Base-by-base conservation (phyloP, 2,797 vertebrate species). In the Tapera naevia region DNA sequence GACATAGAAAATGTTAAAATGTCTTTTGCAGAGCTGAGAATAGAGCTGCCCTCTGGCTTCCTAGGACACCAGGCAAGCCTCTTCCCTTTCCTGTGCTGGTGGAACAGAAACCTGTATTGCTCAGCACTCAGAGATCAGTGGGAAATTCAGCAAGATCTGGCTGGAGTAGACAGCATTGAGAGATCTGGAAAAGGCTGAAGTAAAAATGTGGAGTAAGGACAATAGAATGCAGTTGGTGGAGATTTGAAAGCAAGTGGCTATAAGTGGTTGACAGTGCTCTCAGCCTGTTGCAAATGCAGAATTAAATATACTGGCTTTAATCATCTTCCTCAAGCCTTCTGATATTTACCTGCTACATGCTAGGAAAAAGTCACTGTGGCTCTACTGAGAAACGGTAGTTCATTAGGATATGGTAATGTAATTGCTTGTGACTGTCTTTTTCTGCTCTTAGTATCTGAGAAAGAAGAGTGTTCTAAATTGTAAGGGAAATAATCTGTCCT, bases 371-470 rank as follows among this genome's bases (percentile, higher is more conserved):
- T 85, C 50, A 33, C 43, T 57, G 24, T 76, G 50, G 43, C 50
- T 93, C 8, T 80, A 56, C 80, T 95, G 88, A 90, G 35, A 85
- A 94, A 91, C 81, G 32, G 57, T 53, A 67, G 41, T 78, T 93
- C 89, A 93, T 91, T 93, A 88, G 73, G 65, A 74, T 93, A 80
- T 86, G 76, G 76, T 90, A 96, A 95, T 95, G 86, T 7, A 5
- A 72, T 88, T 90, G 76, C 57, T 86, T 93, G 53, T 79, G 48
- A 61, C 81, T 86, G 64, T 78, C 58, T 80, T 83, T 92, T 89
- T 88, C 28, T 33, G 11, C 41, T 90, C 61, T 83, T 69, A 80
- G 65, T 78, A 45, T 83, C 32, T 61, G 65, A 91, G 75, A 79
- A 88, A 73, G 51, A 82, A 83, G 45, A 78, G 13, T 53, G 32